These are phyloP conservation scores for Aplochiton taeniatus DNA, from an alignment of 2,797 vertebrate species.

Conservation along the genomic window DNA sequence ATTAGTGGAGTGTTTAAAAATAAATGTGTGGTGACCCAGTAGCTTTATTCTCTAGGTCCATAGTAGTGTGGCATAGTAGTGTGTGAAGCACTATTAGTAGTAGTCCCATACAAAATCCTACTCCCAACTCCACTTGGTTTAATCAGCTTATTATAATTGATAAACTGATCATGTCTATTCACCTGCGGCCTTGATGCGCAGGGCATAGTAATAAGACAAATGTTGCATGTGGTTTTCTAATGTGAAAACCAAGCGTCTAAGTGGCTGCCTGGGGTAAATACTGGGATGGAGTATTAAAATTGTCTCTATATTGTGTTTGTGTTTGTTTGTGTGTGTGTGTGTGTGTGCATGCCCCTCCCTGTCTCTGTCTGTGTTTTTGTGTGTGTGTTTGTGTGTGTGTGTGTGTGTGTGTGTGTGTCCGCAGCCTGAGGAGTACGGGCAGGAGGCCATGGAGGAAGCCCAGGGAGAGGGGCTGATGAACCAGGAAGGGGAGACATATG, in stretches of 20 bases:
- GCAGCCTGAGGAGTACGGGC: conserved; percentile 93
- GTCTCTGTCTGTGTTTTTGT: conserved; percentile 20
- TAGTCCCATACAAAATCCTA: conserved; percentile 19
- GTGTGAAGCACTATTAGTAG: conserved; percentile 9
- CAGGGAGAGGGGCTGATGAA: conserved; percentile 90
- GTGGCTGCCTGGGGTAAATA: no score
- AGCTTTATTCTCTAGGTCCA: conserved; percentile 58
- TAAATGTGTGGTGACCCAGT: conserved; percentile 67
- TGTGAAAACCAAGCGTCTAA: no score
- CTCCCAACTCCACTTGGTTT: conserved; percentile 7
- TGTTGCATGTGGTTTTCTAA: no score
- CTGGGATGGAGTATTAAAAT: neutral
- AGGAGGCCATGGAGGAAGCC: conserved; percentile 92
- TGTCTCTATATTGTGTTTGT: neutral
- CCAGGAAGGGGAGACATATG: conserved; percentile 92
- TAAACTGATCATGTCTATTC: no score
- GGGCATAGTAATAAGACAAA: no score
- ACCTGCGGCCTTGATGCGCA: no score
- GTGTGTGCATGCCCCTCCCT: conserved; percentile 4
- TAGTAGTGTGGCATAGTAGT: conserved; percentile 26
- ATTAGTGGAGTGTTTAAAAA: conserved; percentile 77
- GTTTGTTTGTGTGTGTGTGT: conserved; percentile 8
- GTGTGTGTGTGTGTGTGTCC: conserved; percentile 17
- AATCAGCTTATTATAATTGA: no score
- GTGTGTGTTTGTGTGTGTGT: conserved; percentile 26